A percentile compares a stretch with the other conserved stretches of the same genome.
Conservation (phyloP, 2,888 invertebrate species). For the Marasmarcha lunaedactyla region DNA sequence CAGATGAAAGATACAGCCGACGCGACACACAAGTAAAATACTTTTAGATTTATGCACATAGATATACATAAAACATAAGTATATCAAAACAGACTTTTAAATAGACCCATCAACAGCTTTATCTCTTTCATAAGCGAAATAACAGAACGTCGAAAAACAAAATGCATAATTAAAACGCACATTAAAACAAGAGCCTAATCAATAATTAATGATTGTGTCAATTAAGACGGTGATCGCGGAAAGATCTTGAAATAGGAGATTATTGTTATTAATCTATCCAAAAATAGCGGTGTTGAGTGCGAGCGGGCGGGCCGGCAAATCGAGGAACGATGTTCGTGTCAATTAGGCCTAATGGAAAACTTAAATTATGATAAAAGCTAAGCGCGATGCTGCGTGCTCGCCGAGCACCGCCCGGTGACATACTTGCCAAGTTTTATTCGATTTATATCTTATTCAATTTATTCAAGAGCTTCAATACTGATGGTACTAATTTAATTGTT, state of each 20-base stretch:
- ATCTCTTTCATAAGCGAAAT: neutral
- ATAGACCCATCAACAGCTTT: neutral
- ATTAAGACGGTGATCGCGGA: conserved; percentile 51
- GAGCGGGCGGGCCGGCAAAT: conserved; percentile 52
- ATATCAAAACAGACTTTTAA: neutral
- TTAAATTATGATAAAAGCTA: conserved; percentile 70
- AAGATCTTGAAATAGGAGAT: conserved; percentile 57
- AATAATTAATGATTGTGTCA: conserved; percentile 64
- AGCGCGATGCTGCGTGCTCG: conserved; percentile 25
- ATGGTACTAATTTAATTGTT: too few relatives aligned
- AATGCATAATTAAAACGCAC: conserved; percentile 54
- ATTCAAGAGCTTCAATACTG: too few relatives aligned
- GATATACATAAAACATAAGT: too few relatives aligned
- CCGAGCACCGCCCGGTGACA: conserved; percentile 20
- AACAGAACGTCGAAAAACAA: conserved; percentile 34
- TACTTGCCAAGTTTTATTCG: conserved; percentile 15
- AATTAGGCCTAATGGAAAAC: conserved; percentile 69
- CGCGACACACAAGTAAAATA: too few relatives aligned
- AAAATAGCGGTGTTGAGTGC: conserved; percentile 51
- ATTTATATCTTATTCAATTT: neutral
- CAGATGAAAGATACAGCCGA: too few relatives aligned
- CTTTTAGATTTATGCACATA: too few relatives aligned
- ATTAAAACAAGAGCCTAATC: conserved; percentile 67
- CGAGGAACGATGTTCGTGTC: conserved; percentile 68
- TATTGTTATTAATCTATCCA: conserved; percentile 44